These are phyloP conservation scores for Parnassius mnemosyne DNA, from an alignment of 2,888 invertebrate species.

Conservation along the genomic window DNA sequence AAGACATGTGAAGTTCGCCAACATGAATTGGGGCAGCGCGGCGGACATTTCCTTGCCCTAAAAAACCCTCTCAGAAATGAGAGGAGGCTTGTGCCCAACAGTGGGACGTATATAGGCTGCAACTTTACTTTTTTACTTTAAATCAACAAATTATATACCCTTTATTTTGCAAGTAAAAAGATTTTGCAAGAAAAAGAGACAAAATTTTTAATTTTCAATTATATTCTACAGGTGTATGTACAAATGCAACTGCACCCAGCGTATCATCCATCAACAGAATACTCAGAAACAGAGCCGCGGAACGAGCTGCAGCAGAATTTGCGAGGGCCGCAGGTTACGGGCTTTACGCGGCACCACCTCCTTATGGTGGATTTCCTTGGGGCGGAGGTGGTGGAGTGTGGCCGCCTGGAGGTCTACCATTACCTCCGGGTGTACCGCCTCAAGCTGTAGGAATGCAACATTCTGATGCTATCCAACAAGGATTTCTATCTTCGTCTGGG, in stretches of 20 bases:
- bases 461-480: conserved; percentile 75
- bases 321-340: conserved; percentile 95
- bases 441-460: conserved; percentile 67
- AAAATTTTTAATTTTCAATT: neutral
- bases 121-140: too few relatives aligned
- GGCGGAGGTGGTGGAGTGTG: conserved; percentile 68
- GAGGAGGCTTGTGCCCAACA: too few relatives aligned
- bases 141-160: too few relatives aligned
- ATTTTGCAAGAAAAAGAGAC: too few relatives aligned
- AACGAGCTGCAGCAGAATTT: conserved; percentile 97
- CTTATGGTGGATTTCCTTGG: conserved; percentile 82
- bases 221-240: conserved; percentile 90
- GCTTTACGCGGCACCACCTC: conserved; percentile 88
- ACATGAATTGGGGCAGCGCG: too few relatives aligned
- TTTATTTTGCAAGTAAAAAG: too few relatives aligned
- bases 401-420: conserved; percentile 81
- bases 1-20: too few relatives aligned
- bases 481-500: conserved; percentile 59
- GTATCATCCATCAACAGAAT: conserved; percentile 98
- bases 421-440: conserved; percentile 72
- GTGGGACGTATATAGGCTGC: too few relatives aligned
- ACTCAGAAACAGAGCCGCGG: conserved; percentile 96
- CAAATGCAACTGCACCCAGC: conserved; percentile 96
- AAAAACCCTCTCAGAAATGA: too few relatives aligned
- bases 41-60: too few relatives aligned